phyloP scores from a whole-genome alignment of 2,888 invertebrate genomes.

The Hypena proboscidalis region DNA sequence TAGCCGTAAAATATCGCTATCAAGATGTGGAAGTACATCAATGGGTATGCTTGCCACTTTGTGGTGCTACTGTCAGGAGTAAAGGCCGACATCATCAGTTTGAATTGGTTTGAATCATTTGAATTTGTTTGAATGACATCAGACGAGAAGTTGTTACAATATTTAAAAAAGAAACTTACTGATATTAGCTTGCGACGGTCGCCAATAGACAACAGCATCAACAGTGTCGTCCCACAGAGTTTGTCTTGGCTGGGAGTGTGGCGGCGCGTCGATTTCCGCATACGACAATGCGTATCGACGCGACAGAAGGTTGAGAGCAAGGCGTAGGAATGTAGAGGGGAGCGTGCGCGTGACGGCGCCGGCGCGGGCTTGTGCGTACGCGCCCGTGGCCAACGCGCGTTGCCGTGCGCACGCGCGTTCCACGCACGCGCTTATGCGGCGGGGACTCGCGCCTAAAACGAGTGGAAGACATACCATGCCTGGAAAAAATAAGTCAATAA shows the following conservation, averaged over 20 bases:
- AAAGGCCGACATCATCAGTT: too few relatives aligned
- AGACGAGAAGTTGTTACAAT: too few relatives aligned
- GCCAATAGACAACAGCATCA: conserved; percentile 88
- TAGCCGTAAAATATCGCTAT: too few relatives aligned
- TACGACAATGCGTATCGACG: conserved; percentile 88
- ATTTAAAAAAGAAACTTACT: conserved; percentile 83
- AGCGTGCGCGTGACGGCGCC: conserved; percentile 87
- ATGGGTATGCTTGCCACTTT: too few relatives aligned
- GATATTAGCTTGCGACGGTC: conserved; percentile 91
- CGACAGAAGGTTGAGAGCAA: conserved; percentile 87
- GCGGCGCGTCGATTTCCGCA: conserved; percentile 83
- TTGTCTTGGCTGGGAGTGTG: conserved; percentile 68
- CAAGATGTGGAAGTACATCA: too few relatives aligned
- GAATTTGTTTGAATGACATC: too few relatives aligned
- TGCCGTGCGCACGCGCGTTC: conserved; percentile 71
- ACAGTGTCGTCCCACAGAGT: conserved; percentile 88
- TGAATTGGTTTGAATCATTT: too few relatives aligned
- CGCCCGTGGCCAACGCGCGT: conserved; percentile 80
- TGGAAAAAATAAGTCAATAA: too few relatives aligned
- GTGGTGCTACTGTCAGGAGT: too few relatives aligned
- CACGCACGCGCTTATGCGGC: conserved; percentile 66
- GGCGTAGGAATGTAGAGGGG: conserved; percentile 81
- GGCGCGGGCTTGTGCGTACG: conserved; percentile 76
- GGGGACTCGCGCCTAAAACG: conserved; percentile 81
- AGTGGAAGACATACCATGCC: conserved; percentile 89